Evolutionary conservation across 2,113 vertebrate genomes (phyloP).

Genomic region (Eidolon helvum): DNA sequence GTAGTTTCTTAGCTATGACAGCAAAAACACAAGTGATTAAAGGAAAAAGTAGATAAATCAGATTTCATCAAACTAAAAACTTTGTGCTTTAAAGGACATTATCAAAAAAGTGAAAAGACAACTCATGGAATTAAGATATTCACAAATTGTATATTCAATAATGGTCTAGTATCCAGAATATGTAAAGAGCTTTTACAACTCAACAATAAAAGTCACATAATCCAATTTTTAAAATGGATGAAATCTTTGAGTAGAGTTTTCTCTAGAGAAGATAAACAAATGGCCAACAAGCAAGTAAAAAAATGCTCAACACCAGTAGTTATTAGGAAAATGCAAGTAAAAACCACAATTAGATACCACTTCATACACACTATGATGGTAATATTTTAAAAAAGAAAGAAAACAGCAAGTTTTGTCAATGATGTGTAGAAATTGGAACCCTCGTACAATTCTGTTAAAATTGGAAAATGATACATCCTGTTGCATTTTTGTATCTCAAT

Average conservation of each 20-base stretch:
- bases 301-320: neutral
- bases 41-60: neutral
- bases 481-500: neutral
- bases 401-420: neutral
- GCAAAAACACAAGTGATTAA: neutral
- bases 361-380: neutral
- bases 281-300: neutral
- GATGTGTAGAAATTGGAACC: neutral
- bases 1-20: neutral
- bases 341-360: neutral
- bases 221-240: neutral
- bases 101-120: neutral
- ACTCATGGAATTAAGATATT: neutral
- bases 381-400: neutral
- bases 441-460: neutral
- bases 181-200: neutral
- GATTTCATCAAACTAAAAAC: neutral
- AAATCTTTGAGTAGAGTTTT: neutral
- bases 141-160: neutral
- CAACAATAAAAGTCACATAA: slow-evolving; percentile 16
- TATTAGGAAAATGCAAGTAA: neutral
- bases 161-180: neutral
- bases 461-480: neutral
- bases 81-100: neutral
- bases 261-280: neutral